These are phyloP conservation scores for Eulemur rubriventer DNA, from an alignment of 2,797 vertebrate genomes.

Conservation along the genomic window DNA sequence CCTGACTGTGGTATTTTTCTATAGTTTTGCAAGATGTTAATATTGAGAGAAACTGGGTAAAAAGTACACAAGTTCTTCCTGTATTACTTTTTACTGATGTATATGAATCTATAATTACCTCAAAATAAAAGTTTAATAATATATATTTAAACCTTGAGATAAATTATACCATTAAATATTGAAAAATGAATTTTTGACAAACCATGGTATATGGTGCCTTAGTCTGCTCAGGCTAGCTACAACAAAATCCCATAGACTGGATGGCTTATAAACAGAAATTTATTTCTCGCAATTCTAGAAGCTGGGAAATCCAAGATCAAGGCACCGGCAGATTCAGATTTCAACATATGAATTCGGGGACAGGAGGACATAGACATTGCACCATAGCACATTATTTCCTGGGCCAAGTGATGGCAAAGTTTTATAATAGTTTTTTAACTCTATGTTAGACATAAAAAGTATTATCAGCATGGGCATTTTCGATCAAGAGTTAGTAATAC, in stretches of 20 bases:
- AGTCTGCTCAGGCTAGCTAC: not conserved
- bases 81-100: not conserved
- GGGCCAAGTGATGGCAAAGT: not conserved
- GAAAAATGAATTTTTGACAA: not conserved
- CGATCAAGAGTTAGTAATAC: not conserved
- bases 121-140: not conserved
- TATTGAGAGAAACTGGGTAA: not conserved
- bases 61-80: not conserved
- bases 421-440: slow-evolving; percentile 4
- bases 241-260: not conserved
- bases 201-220: not conserved
- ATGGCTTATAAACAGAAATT: not conserved
- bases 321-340: not conserved
- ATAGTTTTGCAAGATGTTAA: too few species aligned
- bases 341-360: not conserved
- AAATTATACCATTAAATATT: slow-evolving; percentile 12
- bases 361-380: not conserved
- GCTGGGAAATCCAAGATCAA: not conserved
- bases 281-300: not conserved
- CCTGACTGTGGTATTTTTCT: too few species aligned
- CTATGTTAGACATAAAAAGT: not conserved
- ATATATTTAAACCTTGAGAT: not conserved
- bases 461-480: slow-evolving; percentile 18
- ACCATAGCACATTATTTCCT: not conserved
- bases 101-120: not conserved